A percentile compares a stretch with the other conserved stretches of the same genome.
Conservation (phyloP, 2,888 invertebrate genomes). For the Laothoe populi region DNA sequence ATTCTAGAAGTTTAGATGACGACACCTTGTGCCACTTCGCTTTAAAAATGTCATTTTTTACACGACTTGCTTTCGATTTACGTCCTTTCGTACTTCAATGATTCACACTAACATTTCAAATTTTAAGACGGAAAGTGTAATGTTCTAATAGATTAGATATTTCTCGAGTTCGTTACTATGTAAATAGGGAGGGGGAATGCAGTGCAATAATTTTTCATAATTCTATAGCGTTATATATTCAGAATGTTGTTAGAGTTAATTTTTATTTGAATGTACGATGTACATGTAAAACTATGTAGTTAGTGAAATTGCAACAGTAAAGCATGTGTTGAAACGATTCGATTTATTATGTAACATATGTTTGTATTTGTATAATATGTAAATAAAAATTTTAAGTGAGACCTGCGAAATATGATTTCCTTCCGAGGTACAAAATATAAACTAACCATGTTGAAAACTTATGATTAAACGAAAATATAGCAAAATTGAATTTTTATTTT, state of each 20-base stretch:
- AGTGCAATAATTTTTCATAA: constrained; percentile 81
- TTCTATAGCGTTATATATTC: constrained; percentile 66
- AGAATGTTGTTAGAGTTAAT: constrained; percentile 67
- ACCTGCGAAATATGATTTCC: constrained; percentile 83
- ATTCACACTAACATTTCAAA: constrained; percentile 38
- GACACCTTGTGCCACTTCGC: constrained; percentile 65
- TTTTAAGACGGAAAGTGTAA: constrained; percentile 48
- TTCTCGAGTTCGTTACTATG: constrained; percentile 57
- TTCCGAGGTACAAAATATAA: constrained; percentile 84
- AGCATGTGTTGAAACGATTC: constrained; percentile 66
- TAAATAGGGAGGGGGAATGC: constrained; percentile 60
- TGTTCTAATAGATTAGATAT: constrained; percentile 51
- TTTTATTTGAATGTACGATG: constrained; percentile 71
- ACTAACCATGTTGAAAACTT: constrained; percentile 84
- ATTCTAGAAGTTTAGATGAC: constrained; percentile 62
- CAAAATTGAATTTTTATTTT: constrained; percentile 52
- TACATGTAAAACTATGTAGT: constrained; percentile 79
- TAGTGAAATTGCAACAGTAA: constrained; percentile 74
- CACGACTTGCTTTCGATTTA: constrained; percentile 58
- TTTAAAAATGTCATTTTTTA: constrained; percentile 52
- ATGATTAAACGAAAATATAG: constrained; percentile 81
- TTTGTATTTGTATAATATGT: constrained; percentile 80
- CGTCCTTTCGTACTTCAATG: constrained; percentile 52
- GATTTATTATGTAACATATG: constrained; percentile 73
- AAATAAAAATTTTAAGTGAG: constrained; percentile 80